Conservation (phyloP, 2,888 invertebrate genomes). For the Teleogryllus oceanicus region DNA sequence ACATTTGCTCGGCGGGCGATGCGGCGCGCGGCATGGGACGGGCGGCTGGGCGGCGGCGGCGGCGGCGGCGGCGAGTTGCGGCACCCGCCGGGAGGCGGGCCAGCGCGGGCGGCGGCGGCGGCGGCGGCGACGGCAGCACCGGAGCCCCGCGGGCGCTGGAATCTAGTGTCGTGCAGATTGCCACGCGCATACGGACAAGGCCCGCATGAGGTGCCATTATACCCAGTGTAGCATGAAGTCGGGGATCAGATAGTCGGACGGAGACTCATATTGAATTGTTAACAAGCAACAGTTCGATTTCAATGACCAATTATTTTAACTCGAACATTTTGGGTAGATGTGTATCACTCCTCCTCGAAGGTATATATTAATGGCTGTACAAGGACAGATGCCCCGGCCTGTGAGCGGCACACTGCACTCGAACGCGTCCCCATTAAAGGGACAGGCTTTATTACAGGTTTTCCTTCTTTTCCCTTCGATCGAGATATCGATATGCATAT, state of each 20-base stretch:
- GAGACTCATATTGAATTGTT: conserved; percentile 3
- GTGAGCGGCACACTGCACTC: neutral
- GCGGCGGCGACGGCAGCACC: neutral
- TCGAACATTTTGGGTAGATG: neutral
- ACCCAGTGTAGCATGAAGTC: neutral
- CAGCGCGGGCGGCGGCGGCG: neutral
- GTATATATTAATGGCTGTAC: neutral
- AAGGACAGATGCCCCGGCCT: neutral
- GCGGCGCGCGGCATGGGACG: neutral
- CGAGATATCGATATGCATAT: too few relatives aligned
- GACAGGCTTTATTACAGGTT: neutral
- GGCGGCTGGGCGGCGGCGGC: too few relatives aligned
- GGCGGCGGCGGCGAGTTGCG: neutral
- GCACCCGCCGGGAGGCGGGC: neutral
- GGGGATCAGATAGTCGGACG: neutral
- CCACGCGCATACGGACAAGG: neutral
- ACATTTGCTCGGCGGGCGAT: neutral
- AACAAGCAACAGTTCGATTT: neutral
- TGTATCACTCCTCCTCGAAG: neutral
- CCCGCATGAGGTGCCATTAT: neutral
- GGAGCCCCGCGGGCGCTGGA: neutral
- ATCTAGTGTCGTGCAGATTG: neutral
- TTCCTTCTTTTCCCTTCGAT: too few relatives aligned
- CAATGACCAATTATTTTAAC: conserved; percentile 18
- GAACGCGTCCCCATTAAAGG: neutral